phyloP scores from a whole-genome alignment of 2,797 vertebrate genomes.

The Iguana delicatissima region DNA sequence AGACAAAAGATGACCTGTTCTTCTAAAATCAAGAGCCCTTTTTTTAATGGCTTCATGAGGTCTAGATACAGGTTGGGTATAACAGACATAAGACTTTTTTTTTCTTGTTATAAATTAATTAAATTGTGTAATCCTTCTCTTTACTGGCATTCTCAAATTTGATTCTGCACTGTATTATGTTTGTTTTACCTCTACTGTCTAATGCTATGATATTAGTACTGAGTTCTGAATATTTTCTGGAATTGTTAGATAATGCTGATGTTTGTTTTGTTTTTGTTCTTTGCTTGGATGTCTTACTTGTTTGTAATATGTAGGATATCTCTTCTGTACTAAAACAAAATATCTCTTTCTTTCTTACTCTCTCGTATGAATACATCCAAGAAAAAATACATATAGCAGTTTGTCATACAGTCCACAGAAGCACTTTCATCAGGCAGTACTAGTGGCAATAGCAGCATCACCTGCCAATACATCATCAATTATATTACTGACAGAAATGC shows the following conservation, averaged over 20 bases:
- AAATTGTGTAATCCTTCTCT: background rate
- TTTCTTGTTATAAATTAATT: background rate
- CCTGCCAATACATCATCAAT: too few species aligned
- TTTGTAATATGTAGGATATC: background rate
- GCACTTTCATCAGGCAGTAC: too few species aligned
- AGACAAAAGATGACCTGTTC: background rate
- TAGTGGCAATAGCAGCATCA: too few species aligned
- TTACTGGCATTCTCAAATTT: background rate
- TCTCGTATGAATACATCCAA: background rate
- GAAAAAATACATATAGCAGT: too few species aligned
- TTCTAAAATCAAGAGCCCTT: background rate
- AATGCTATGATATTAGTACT: background rate
- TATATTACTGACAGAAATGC: too few species aligned
- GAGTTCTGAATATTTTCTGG: background rate
- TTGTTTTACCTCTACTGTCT: background rate
- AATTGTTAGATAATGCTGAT: background rate
- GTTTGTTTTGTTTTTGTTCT: background rate
- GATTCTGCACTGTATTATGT: background rate
- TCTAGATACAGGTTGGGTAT: background rate
- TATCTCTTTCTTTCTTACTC: background rate
- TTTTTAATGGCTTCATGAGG: background rate
- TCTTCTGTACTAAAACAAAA: background rate
- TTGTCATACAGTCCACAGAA: too few species aligned
- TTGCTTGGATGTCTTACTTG: background rate
- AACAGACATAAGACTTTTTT: background rate